Percentiles rank a stretch among this genome's conserved stretches.
These are phyloP conservation scores for Lypha dubia DNA, from an alignment of 2,888 invertebrate species.

Conservation along the genomic window DNA sequence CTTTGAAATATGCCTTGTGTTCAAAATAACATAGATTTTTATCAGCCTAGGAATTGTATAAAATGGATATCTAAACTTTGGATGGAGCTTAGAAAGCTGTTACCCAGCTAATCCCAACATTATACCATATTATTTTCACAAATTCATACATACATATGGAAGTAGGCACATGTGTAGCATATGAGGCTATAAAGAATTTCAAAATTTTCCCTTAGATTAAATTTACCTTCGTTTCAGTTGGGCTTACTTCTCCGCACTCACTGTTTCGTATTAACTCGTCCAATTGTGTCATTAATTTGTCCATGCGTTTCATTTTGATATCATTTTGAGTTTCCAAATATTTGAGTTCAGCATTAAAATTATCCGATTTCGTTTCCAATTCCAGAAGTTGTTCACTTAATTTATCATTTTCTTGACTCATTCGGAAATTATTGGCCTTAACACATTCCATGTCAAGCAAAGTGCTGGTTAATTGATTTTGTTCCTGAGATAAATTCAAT, in stretches of 20 bases:
- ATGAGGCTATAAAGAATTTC: no score
- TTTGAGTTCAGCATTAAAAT: constrained; percentile 83
- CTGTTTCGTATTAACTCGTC: constrained; percentile 84
- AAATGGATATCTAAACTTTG: no score
- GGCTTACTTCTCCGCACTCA: constrained; percentile 81
- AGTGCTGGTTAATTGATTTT: constrained; percentile 85
- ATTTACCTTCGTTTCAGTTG: constrained; percentile 72
- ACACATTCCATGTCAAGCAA: constrained; percentile 83
- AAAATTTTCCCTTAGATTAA: constrained; percentile 64
- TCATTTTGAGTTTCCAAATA: constrained; percentile 83
- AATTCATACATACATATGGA: no score
- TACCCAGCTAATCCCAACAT: no score
- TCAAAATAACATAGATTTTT: no score
- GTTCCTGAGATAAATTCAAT: constrained; percentile 80
- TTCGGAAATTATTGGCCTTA: constrained; percentile 75
- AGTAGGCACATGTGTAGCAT: no score
- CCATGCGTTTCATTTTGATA: constrained; percentile 84
- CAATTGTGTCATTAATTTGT: constrained; percentile 84
- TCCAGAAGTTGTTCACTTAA: constrained; percentile 79
- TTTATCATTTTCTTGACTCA: constrained; percentile 76
- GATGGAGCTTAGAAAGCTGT: no score
- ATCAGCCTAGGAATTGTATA: no score
- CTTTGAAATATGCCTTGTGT: no score
- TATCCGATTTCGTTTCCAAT: constrained; percentile 83
- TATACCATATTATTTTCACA: no score